Evolutionary conservation across 2,888 invertebrate genomes (phyloP).

Genomic region (Gerris lacustris): DNA sequence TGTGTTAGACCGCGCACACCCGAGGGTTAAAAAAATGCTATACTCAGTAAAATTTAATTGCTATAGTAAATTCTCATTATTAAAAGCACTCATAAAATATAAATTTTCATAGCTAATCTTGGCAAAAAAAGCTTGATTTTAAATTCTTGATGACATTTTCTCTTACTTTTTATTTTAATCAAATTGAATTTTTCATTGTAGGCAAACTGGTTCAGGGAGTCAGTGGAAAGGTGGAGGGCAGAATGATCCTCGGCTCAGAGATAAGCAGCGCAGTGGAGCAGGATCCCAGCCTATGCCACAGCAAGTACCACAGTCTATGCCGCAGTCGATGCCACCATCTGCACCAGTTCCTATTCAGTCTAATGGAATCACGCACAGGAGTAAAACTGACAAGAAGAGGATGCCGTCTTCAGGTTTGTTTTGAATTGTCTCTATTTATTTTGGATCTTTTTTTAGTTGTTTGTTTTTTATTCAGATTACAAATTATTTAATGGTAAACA

Average conservation of each 20-base stretch:
- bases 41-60: no score
- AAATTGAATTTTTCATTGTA: background rate
- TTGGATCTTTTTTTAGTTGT: background rate
- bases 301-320: background rate
- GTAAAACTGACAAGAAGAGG: conserved; percentile 29
- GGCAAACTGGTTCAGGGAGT: conserved; percentile 23
- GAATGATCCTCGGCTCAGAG: conserved; percentile 35
- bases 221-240: conserved; percentile 23
- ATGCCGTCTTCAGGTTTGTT: conserved; percentile 9
- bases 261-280: conserved; percentile 18
- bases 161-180: no score
- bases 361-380: conserved; percentile 15
- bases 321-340: background rate
- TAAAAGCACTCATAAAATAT: no score
- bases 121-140: no score
- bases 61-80: no score
- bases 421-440: background rate
- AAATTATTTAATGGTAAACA: no score
- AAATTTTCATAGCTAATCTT: no score
- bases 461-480: background rate
- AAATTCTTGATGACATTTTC: no score
- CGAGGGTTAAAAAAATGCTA: no score
- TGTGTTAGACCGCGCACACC: no score
- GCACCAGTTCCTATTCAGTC: background rate
- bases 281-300: background rate